Conservation (phyloP, 2,113 vertebrate genomes). For the Pelobates fuscus region DNA sequence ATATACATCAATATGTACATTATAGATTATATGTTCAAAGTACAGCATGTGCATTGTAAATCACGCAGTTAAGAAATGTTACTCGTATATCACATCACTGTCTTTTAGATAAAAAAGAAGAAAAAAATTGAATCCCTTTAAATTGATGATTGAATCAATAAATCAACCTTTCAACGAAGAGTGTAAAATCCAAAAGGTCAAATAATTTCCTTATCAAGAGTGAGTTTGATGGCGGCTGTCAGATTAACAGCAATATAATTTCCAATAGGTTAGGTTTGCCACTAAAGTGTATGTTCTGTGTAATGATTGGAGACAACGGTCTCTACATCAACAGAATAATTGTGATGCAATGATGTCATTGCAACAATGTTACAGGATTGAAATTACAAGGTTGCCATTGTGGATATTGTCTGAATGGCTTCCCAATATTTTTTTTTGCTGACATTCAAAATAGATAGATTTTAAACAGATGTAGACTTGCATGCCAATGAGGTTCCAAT, state of each 20-base stretch:
- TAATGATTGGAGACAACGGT: not conserved
- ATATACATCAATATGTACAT: not conserved
- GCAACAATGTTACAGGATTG: too few relatives aligned
- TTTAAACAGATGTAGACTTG: too few relatives aligned
- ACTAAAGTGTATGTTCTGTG: not conserved
- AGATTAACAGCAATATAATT: slow-evolving; percentile 29
- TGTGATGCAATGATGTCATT: too few relatives aligned
- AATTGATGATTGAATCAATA: slow-evolving; percentile 41
- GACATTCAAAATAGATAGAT: too few relatives aligned
- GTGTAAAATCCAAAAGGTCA: slow-evolving; percentile 38
- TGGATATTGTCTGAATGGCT: too few relatives aligned
- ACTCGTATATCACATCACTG: not conserved
- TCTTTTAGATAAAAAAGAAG: not conserved
- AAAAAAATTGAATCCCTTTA: slow-evolving; percentile 1
- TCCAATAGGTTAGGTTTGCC: slow-evolving; percentile 33
- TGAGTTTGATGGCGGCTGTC: slow-evolving; percentile 31
- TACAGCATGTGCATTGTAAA: not conserved
- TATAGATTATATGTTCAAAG: not conserved
- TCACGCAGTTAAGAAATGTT: not conserved
- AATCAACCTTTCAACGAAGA: slow-evolving; percentile 30
- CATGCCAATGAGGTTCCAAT: too few relatives aligned
- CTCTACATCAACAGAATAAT: not conserved
- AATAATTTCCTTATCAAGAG: slow-evolving; percentile 12
- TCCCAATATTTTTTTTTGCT: too few relatives aligned
- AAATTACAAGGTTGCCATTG: too few relatives aligned